These are phyloP conservation scores for Wasmannia auropunctata DNA, from an alignment of 1,140 invertebrate genomes.

Conservation along the genomic window DNA sequence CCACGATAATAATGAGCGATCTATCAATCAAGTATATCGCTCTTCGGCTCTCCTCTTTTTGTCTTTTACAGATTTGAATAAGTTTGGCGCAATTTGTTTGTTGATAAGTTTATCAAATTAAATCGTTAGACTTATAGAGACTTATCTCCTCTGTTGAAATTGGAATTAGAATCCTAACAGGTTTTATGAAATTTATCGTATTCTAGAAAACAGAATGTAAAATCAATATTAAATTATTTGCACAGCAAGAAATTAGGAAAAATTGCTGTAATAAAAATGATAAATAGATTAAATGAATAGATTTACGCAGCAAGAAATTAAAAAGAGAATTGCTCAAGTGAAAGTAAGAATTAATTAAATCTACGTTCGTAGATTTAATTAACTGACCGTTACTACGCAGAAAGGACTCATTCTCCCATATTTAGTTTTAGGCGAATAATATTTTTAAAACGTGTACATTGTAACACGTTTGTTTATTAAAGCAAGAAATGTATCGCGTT, in stretches of 20 bases:
- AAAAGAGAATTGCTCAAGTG: neutral
- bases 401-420: neutral
- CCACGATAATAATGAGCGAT: constrained; percentile 32
- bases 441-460: neutral
- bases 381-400: too few species aligned
- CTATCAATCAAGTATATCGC: neutral
- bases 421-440: neutral
- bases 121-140: too few species aligned
- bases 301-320: neutral
- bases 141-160: neutral
- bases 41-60: neutral
- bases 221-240: neutral
- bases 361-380: too few species aligned
- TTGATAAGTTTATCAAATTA: too few species aligned
- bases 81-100: neutral
- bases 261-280: neutral
- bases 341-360: too few species aligned
- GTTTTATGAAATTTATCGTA: neutral
- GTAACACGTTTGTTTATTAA: neutral
- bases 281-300: neutral
- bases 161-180: too few species aligned
- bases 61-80: neutral
- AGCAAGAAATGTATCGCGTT: neutral
- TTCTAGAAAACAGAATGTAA: neutral
- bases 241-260: neutral